Conservation (phyloP, 2,888 invertebrate species). For the Torymus texanus region DNA sequence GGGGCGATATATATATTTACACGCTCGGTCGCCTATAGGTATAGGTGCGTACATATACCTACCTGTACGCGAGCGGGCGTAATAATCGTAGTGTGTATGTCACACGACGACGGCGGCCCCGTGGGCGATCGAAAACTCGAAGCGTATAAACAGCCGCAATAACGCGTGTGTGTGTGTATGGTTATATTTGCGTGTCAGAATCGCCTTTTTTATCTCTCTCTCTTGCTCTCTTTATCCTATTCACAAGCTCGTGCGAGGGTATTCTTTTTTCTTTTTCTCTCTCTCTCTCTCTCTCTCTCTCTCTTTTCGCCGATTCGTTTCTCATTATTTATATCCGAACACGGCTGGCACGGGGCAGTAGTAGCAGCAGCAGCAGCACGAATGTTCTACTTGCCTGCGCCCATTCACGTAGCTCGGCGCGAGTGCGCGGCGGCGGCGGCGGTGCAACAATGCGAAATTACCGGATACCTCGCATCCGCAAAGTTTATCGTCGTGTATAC, state of each 20-base stretch:
- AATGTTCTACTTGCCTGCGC: constrained; percentile 68
- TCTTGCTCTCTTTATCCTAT: background rate
- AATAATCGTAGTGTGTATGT: no score
- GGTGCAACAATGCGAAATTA: constrained; percentile 70
- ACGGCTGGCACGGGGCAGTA: background rate
- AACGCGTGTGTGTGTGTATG: no score
- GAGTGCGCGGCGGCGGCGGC: constrained; percentile 40
- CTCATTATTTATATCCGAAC: constrained; percentile 51
- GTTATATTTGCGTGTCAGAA: background rate
- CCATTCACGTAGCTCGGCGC: constrained; percentile 63
- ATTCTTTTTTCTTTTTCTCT: constrained; percentile 9
- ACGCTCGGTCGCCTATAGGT: no score
- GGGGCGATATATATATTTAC: no score
- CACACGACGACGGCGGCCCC: no score
- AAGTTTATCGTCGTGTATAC: constrained; percentile 66
- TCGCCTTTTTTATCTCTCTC: background rate
- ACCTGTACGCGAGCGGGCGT: no score
- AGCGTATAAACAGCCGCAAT: background rate
- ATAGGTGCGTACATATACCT: no score
- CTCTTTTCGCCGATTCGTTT: constrained; percentile 45
- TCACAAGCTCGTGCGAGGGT: background rate
- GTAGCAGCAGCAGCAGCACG: constrained; percentile 12
- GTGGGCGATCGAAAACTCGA: no score
- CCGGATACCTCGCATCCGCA: constrained; percentile 73
- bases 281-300: constrained; percentile 27